These are phyloP conservation scores for Drosophila nikananu DNA, from an alignment of 1,140 invertebrate species.

Conservation along the genomic window DNA sequence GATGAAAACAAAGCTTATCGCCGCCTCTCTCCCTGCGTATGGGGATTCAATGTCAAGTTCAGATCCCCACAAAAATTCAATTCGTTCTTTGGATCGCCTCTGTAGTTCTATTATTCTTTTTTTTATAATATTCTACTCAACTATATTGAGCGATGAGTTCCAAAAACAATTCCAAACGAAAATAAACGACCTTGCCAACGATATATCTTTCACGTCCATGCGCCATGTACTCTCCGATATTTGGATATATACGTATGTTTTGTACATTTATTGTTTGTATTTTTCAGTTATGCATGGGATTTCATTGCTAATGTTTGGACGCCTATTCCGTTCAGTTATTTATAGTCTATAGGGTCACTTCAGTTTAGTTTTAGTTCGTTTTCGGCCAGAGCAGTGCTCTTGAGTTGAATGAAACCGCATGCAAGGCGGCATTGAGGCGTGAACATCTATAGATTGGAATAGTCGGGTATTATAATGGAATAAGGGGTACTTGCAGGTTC, in stretches of 20 bases:
- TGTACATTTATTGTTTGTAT: conserved; percentile 38
- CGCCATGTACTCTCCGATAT: conserved; percentile 39
- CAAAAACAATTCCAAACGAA: conserved; percentile 46
- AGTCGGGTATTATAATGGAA: background rate
- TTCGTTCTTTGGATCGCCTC: conserved; percentile 40
- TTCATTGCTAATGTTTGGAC: conserved; percentile 62
- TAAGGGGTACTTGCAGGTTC: background rate
- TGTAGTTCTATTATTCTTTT: background rate
- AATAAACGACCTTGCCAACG: conserved; percentile 76
- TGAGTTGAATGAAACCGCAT: conserved; percentile 71
- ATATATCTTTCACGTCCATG: conserved; percentile 40
- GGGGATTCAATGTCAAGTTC: conserved; percentile 79
- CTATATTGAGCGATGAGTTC: conserved; percentile 13
- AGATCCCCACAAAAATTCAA: conserved; percentile 43
- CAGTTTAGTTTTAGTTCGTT: conserved; percentile 48
- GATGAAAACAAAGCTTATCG: conserved; percentile 41
- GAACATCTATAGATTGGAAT: conserved; percentile 13
- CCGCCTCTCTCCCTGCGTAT: conserved; percentile 22
- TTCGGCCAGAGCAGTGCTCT: conserved; percentile 36
- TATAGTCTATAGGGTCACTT: conserved; percentile 56
- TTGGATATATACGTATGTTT: conserved; percentile 5
- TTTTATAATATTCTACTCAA: conserved; percentile 2
- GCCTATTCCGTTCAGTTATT: conserved; percentile 58
- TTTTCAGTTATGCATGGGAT: conserved; percentile 52
- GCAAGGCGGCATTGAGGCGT: conserved; percentile 60